phyloP scores from a whole-genome alignment of 2,113 vertebrate species.

The Phaethon lepturus region DNA sequence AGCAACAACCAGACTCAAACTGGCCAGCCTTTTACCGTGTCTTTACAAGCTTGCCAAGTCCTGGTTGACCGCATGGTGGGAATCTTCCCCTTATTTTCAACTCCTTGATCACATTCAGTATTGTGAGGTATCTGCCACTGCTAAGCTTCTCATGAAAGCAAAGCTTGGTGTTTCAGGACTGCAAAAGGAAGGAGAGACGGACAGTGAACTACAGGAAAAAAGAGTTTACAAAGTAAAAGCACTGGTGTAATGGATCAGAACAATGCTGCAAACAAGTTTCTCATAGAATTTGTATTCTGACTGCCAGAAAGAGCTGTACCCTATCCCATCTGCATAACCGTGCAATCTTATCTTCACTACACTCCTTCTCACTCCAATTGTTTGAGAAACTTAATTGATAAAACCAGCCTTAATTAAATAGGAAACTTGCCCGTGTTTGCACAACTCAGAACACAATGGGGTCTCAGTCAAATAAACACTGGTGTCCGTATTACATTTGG shows the following conservation, averaged over 20 bases:
- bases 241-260: not conserved
- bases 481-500: not conserved
- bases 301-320: constrained; percentile 10
- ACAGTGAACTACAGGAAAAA: not conserved
- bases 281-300: not conserved
- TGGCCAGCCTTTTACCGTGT: not conserved
- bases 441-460: constrained; percentile 12
- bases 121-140: not conserved
- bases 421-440: constrained; percentile 43
- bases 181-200: not conserved
- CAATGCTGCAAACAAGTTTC: not conserved
- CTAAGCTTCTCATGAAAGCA: not conserved
- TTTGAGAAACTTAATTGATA: constrained; percentile 20
- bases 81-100: not conserved
- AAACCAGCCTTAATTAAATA: constrained; percentile 8
- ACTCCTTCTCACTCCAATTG: not conserved
- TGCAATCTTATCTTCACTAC: constrained; percentile 12
- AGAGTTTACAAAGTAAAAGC: not conserved
- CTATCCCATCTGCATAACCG: not conserved
- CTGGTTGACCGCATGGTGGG: not conserved
- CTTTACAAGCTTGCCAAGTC: not conserved
- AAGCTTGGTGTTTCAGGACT: not conserved
- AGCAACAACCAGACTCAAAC: not conserved
- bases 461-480: constrained; percentile 62
- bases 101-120: not conserved